Evolutionary conservation across 1,140 invertebrate species (phyloP), one percentile per base, ranked within the genome.

Genomic region (Episyrphus balteatus): DNA sequence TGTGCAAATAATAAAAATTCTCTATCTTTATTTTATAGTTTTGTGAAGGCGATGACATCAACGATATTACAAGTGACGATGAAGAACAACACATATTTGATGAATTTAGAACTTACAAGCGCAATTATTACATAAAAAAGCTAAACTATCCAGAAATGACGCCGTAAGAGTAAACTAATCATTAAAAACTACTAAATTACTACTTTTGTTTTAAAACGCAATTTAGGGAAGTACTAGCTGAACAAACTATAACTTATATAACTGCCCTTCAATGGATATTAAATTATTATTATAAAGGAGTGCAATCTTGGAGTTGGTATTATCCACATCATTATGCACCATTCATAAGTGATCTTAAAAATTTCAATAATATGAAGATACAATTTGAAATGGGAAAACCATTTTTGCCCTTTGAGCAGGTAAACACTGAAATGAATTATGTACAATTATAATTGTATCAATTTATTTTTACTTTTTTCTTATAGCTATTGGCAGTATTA

Each of bases 241-340:
- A 80, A n/a, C 86, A 95, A 69, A 88, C 86, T 1, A 79, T 83
- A 60, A 82, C 86, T 41, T 99, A 98, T 68, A 83, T 98, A 8
- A 73, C 80, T 45, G 93, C 91, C 0, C 82, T 99, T 46, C 94
- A 98, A 58, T 99, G 95, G 95, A 93, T 93, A 61, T 71, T 98
- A 5, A 77, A 86, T 61, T 98, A 98, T 70, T 99, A 99, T 67
- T 98, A 95, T 69, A 83, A 93, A 55, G 94, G 95, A 19, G 91
- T 92, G 41, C 85, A 84, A 31, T 95, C 90, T 1, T 99, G 95
- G 95, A 90, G 89, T 17, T 99, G 94, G 94, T 98, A 80, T 69
- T 98, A 95, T 70, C 92, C 92, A 1, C 87, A 90, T 59, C 93
- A 98, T 68, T 98, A 98, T 70, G 87, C 93, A 0, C 94, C 94